Base-by-base conservation (phyloP, 1,140 invertebrate species). In the Lerema accius region DNA sequence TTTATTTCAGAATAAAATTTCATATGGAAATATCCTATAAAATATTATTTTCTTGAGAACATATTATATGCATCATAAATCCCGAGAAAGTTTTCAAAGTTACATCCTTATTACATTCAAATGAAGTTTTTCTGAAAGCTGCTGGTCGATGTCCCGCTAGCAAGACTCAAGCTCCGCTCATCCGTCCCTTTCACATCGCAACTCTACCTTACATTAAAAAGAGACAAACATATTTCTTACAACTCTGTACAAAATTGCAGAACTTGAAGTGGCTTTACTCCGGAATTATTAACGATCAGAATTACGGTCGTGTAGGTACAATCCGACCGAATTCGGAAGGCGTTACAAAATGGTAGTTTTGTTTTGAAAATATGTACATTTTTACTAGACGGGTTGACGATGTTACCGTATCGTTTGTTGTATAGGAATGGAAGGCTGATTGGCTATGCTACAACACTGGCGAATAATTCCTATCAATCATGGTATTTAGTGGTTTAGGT, bases 71-170 rank as follows among this genome's bases (percentile, higher is more conserved):
- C n/a, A n/a, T 23, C 35, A 37, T 37, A 37, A 37, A 37, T 37
- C n/a, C 2, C 11, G 35, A 35, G 17, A 48, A 60, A 61, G 32
- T 55, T 74, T 80, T 80, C 16, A 62, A 55, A 84, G 85, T 83
- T 89, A 28, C 80, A 84, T 78, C 61, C 42, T 66, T 84, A 45
- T 60, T 58, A 37, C 53, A 58, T 62, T 73, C 35, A 73, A 59
- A 43, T 66, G 48, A 82, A 75, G 80, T 90, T 90, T 90, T 87
- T 90, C 84, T 84, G 84, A 89, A 89, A 88, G 85, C 85, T 90
- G 87, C 84, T 90, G 85, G 87, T 90, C 87, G 87, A 90, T 88
- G 87, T 90, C 87, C 87, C 87, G 87, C 87, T 90, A 88, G 81
- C 66, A 68, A 80, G 76, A 71, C 80, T 86, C 77, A 71, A 86